Evolutionary conservation across 1,140 invertebrate genomes (phyloP).

Genomic region (Drosophila ohnishii): DNA sequence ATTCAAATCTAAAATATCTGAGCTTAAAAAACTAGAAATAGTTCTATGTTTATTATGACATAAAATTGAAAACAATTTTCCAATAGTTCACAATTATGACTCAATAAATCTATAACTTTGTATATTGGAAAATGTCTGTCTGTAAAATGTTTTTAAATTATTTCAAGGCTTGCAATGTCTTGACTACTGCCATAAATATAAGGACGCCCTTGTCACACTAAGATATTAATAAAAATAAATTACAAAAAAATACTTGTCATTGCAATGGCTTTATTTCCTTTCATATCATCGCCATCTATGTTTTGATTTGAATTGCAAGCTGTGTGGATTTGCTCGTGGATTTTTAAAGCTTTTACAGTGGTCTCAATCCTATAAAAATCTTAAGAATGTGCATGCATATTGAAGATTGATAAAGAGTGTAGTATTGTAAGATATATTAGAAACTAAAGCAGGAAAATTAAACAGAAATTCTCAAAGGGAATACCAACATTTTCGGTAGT

Average conservation of each 20-base stretch:
- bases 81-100: neutral
- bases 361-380: neutral
- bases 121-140: neutral
- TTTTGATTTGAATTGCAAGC: neutral
- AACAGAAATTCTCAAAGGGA: neutral
- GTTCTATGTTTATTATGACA: neutral
- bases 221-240: no score
- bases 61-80: neutral
- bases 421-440: neutral
- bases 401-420: no score
- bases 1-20: neutral
- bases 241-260: no score
- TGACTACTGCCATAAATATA: no score
- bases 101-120: neutral
- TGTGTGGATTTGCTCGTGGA: neutral
- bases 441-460: neutral
- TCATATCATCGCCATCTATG: slow-evolving; percentile 1
- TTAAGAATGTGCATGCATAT: neutral
- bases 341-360: slow-evolving; percentile 6
- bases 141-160: neutral
- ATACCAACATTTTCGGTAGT: neutral
- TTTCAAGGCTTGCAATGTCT: neutral
- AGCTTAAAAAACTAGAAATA: neutral
- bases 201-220: no score
- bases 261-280: no score